These are phyloP conservation scores for Globodera rostochiensis DNA, from an alignment of 1,140 invertebrate species.

Conservation along the genomic window DNA sequence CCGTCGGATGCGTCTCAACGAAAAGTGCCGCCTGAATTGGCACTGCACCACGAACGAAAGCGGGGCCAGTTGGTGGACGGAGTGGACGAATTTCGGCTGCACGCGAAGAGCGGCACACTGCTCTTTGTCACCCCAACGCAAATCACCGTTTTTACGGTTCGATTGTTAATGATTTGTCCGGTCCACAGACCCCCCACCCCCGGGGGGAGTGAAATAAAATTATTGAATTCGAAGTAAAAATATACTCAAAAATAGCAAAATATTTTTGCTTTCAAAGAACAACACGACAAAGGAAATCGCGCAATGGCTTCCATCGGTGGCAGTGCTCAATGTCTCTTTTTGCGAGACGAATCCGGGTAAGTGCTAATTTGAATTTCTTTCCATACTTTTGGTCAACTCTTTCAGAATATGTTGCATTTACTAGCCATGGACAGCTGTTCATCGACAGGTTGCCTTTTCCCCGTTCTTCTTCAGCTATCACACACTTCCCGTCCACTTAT, in stretches of 20 bases:
- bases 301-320: constrained; percentile 27
- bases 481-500: constrained; percentile 6
- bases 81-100: constrained; percentile 22
- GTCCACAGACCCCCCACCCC: too few species aligned
- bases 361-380: neutral
- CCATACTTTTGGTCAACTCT: too few species aligned
- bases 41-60: constrained; percentile 46
- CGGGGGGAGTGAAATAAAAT: too few species aligned
- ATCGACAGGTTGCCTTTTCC: constrained; percentile 41
- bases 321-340: constrained; percentile 44
- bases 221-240: too few species aligned
- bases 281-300: constrained; percentile 31
- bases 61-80: constrained; percentile 42
- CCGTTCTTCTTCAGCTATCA: neutral
- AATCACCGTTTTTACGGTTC: constrained; percentile 29
- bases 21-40: constrained; percentile 42
- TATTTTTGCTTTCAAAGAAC: constrained; percentile 40
- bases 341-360: constrained; percentile 24
- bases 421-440: constrained; percentile 42
- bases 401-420: constrained; percentile 50
- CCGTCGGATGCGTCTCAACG: neutral
- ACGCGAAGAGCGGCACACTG: constrained; percentile 23
- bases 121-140: constrained; percentile 20
- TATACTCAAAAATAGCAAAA: neutral
- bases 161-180: neutral